Conservation (phyloP, 1,140 invertebrate genomes). For the Nasonia giraulti region DNA sequence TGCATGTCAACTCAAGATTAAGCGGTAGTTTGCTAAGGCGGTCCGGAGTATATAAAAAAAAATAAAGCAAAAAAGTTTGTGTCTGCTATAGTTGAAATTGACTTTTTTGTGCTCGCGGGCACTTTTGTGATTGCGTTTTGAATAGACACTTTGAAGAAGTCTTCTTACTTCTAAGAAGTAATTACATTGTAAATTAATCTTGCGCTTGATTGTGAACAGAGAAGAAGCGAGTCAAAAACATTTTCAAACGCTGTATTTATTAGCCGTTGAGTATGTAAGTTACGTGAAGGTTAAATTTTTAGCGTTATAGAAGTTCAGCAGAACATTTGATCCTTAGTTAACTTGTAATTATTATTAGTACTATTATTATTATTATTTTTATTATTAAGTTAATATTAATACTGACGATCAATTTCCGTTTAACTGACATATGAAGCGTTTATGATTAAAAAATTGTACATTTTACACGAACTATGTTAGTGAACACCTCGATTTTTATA, state of each 20-base stretch:
- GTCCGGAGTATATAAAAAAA: not conserved
- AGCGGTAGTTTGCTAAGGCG: not conserved
- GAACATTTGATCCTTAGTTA: not conserved
- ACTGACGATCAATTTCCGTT: not conserved
- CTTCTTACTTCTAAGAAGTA: conserved; percentile 42
- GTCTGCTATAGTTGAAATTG: conserved; percentile 4
- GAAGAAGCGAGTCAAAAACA: not conserved
- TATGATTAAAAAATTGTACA: not conserved
- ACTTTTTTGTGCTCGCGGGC: conserved; percentile 6
- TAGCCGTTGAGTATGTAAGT: conserved; percentile 13
- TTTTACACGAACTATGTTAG: too few species aligned
- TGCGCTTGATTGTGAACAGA: not conserved
- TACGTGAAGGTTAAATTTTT: conserved; percentile 5
- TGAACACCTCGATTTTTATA: not conserved
- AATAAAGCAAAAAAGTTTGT: not conserved
- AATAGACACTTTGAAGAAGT: conserved; percentile 22
- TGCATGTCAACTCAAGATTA: not conserved
- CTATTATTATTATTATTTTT: conserved; percentile 16
- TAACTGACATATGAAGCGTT: not conserved
- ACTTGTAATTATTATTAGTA: conserved; percentile 22
- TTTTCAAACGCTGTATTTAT: conserved; percentile 24
- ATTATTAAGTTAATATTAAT: not conserved
- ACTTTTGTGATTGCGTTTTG: conserved; percentile 13
- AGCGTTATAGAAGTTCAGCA: not conserved
- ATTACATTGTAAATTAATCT: conserved; percentile 31